These are phyloP conservation scores for Mongoloraphidia duomilia DNA, from an alignment of 2,888 invertebrate genomes.

Conservation along the genomic window DNA sequence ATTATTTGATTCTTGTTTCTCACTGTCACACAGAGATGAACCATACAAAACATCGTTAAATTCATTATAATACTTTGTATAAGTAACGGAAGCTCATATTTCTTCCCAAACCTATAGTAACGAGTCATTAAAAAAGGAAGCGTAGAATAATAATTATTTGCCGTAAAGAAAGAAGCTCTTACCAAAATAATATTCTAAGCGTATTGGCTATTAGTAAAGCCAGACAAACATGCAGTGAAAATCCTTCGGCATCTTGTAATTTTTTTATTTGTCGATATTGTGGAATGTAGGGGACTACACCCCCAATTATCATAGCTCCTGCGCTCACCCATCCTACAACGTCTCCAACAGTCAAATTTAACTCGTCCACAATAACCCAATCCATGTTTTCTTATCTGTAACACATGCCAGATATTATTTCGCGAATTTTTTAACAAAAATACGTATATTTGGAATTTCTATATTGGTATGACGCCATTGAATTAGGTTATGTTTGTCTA, in stretches of 20 bases:
- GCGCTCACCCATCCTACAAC: slow-evolving; percentile 68
- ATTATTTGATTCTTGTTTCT: slow-evolving; percentile 67
- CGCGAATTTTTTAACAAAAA: too few relatives aligned
- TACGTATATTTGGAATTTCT: too few relatives aligned
- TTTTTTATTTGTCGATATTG: slow-evolving; percentile 87
- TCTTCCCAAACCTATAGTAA: slow-evolving; percentile 84
- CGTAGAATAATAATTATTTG: not conserved
- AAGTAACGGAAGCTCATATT: slow-evolving; percentile 87
- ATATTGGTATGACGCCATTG: too few relatives aligned
- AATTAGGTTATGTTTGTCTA: too few relatives aligned
- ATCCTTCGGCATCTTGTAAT: slow-evolving; percentile 90
- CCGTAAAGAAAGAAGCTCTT: slow-evolving; percentile 27
- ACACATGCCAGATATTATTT: too few relatives aligned
- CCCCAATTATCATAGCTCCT: slow-evolving; percentile 87
- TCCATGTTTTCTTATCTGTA: slow-evolving; percentile 36
- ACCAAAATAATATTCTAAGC: slow-evolving; percentile 96
- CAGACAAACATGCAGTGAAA: slow-evolving; percentile 92
- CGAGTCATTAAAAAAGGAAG: slow-evolving; percentile 8
- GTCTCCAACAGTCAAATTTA: slow-evolving; percentile 59
- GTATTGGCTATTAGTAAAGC: slow-evolving; percentile 92
- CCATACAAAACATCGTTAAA: slow-evolving; percentile 88
- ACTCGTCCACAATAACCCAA: slow-evolving; percentile 64
- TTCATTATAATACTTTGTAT: slow-evolving; percentile 97
- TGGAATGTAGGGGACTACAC: slow-evolving; percentile 89
- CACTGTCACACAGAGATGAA: slow-evolving; percentile 81